These are phyloP conservation scores for Parapristionchus giblindavisi DNA, from an alignment of 2,888 invertebrate species.

Conservation along the genomic window DNA sequence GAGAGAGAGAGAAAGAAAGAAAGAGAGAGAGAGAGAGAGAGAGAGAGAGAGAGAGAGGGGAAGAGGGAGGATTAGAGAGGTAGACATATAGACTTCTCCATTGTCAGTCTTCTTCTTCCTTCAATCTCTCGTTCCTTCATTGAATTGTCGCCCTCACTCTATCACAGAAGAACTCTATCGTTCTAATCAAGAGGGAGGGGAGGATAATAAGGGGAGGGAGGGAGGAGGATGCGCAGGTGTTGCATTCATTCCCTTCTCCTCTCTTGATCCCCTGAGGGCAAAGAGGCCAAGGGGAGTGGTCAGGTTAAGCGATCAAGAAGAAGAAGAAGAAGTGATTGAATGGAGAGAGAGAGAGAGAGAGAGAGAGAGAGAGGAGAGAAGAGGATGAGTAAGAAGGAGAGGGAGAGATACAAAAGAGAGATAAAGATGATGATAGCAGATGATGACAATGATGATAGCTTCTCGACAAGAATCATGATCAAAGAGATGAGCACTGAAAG, in stretches of 20 bases:
- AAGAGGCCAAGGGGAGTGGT: not conserved
- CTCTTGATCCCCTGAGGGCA: not conserved
- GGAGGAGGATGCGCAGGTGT: not conserved
- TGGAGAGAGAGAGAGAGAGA: not conserved
- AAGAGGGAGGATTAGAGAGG: not conserved
- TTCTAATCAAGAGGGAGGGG: not conserved
- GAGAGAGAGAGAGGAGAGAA: not conserved
- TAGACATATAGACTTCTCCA: not conserved
- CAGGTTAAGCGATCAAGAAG: not conserved
- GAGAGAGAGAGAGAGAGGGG: conserved; percentile 9
- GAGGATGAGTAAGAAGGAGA: not conserved
- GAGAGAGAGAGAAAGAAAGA: too few relatives aligned
- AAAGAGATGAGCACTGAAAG: too few relatives aligned
- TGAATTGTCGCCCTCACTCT: not conserved
- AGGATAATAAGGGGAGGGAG: not conserved
- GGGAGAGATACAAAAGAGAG: conserved; percentile 11
- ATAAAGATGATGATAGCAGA: conserved; percentile 12
- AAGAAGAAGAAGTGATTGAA: not conserved
- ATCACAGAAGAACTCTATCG: not conserved
- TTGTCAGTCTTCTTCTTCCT: not conserved
- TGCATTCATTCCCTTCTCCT: not conserved
- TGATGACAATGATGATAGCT: too few relatives aligned
- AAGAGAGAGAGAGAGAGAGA: not conserved
- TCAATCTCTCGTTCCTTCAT: conserved; percentile 1
- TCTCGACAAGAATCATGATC: too few relatives aligned